Conservation (phyloP, 2,113 vertebrate genomes). For the Harpagus bidentatus region DNA sequence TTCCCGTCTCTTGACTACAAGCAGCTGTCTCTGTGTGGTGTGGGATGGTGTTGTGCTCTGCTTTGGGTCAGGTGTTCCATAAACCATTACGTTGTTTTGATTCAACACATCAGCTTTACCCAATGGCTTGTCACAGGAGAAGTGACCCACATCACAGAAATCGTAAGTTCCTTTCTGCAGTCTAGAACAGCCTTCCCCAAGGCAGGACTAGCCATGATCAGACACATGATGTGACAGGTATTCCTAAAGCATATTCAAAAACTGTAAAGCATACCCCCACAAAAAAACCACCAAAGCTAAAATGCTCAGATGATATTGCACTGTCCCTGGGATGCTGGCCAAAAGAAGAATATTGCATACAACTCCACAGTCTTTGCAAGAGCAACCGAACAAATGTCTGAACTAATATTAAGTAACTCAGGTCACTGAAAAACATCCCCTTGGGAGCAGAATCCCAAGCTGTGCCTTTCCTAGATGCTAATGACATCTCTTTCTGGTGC, state of each 20-base stretch:
- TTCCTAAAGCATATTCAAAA: background rate
- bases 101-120: background rate
- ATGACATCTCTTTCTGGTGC: background rate
- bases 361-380: background rate
- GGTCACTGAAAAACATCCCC: background rate
- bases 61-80: background rate
- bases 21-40: background rate
- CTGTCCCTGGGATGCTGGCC: background rate
- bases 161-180: background rate
- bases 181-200: background rate
- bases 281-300: background rate
- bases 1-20: background rate
- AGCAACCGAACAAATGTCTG: background rate
- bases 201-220: background rate
- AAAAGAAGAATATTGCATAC: background rate
- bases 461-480: background rate
- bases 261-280: background rate
- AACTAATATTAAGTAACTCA: background rate
- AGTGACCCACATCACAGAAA: background rate
- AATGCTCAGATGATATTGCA: background rate
- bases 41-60: background rate
- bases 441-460: background rate
- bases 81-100: background rate
- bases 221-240: background rate
- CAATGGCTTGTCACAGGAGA: background rate